phyloP scores from a whole-genome alignment of 2,888 invertebrate genomes.

The Capitulum mitella region DNA sequence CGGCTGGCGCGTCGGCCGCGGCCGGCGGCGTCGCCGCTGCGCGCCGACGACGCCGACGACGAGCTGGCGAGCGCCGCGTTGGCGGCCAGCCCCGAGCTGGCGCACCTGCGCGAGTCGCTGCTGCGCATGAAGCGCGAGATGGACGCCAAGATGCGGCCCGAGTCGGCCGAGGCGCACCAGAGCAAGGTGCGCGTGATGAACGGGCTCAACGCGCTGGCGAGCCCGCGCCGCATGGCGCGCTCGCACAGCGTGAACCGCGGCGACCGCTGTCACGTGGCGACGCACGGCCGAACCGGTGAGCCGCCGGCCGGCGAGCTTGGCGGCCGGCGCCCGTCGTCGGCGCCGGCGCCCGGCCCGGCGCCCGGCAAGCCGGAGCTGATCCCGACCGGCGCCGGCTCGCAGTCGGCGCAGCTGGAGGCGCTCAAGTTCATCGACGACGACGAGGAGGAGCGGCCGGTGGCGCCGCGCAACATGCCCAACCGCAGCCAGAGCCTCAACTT shows the following conservation, averaged over 20 bases:
- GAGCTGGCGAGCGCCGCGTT: not conserved
- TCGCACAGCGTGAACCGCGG: conserved; percentile 13
- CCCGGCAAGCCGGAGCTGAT: not conserved
- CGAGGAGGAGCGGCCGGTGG: conserved; percentile 27
- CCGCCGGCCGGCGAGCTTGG: not conserved
- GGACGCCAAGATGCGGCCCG: conserved; percentile 18
- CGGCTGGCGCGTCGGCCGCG: not conserved
- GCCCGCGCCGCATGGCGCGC: conserved; percentile 6
- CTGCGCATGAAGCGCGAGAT: conserved; percentile 9
- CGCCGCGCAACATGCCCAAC: conserved; percentile 23
- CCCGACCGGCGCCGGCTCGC: conserved; percentile 34
- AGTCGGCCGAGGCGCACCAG: too few species aligned
- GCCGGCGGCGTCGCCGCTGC: not conserved
- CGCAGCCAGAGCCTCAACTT: conserved; percentile 27
- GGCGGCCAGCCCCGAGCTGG: not conserved
- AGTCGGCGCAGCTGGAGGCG: conserved; percentile 33
- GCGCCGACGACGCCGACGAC: not conserved
- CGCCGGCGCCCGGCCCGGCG: not conserved
- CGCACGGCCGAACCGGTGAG: not conserved
- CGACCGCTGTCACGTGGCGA: conserved; percentile 11
- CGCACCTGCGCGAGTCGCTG: conserved; percentile 13
- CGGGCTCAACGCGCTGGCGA: not conserved
- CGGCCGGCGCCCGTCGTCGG: not conserved
- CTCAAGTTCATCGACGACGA: conserved; percentile 28
- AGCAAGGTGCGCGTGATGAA: conserved; percentile 11